Percentiles rank a stretch among this genome's conserved stretches.
These are phyloP conservation scores for Rhabdophis nuchalis DNA, from an alignment of 2,797 vertebrate genomes.

Conservation along the genomic window DNA sequence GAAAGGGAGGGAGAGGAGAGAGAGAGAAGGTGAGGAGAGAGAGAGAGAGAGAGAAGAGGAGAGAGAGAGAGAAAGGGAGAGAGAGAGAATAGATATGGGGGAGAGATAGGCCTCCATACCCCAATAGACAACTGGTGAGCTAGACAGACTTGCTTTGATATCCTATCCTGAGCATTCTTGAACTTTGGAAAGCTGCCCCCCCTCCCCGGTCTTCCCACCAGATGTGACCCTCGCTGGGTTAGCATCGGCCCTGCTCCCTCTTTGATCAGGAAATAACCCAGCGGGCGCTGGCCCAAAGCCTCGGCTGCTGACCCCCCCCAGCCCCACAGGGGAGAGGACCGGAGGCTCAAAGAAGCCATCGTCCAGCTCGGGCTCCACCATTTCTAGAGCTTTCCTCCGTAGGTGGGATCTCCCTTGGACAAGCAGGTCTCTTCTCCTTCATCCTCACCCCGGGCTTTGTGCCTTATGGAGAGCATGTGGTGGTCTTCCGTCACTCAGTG, in stretches of 20 bases:
- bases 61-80: background rate
- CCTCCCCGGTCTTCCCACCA: background rate
- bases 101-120: background rate
- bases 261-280: slow-evolving; percentile 46
- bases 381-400: background rate
- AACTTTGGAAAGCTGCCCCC: background rate
- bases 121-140: background rate
- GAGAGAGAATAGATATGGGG: background rate
- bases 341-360: slow-evolving; percentile 28
- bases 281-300: background rate
- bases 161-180: background rate
- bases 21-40: no score
- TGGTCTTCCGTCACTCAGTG: background rate
- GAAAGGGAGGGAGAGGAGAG: no score
- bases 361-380: slow-evolving; percentile 29
- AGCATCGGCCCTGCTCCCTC: background rate
- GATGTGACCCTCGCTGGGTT: background rate
- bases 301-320: rapidly evolving
- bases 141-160: background rate
- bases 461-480: background rate
- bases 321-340: slow-evolving; percentile 44
- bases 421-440: background rate
- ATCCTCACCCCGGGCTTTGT: background rate
- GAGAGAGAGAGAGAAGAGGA: no score
- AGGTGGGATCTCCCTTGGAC: background rate